Evolutionary conservation across 2,113 vertebrate species (phyloP).

Genomic region (Alexandromys fortis): DNA sequence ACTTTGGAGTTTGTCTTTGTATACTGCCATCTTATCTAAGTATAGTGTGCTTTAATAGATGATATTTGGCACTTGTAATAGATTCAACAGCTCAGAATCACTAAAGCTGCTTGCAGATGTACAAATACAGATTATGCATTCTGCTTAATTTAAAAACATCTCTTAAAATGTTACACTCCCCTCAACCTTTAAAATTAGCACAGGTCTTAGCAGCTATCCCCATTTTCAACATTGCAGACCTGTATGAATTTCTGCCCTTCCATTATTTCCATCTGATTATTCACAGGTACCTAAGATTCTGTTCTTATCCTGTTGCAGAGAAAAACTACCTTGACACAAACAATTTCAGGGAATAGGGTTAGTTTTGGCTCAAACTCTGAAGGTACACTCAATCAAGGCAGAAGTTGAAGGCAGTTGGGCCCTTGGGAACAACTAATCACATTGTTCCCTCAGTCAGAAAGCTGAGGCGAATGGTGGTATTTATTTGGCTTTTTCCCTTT

Average conservation of each 20-base stretch:
- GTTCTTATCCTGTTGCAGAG: background rate
- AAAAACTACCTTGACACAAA: background rate
- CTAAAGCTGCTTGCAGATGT: background rate
- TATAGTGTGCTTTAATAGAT: background rate
- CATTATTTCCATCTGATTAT: background rate
- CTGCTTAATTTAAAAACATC: background rate
- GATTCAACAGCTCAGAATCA: background rate
- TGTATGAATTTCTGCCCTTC: background rate
- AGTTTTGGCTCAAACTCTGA: background rate
- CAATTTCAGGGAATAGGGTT: background rate
- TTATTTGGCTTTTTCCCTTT: background rate
- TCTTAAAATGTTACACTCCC: background rate
- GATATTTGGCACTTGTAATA: background rate
- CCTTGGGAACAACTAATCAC: background rate
- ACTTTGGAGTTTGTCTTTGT: background rate
- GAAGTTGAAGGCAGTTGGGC: fast-evolving
- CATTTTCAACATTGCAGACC: background rate
- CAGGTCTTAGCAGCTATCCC: background rate
- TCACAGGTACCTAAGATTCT: background rate
- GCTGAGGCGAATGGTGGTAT: background rate
- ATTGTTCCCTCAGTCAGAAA: background rate
- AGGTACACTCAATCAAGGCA: background rate
- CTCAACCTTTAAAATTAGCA: background rate
- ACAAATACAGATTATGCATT: background rate
- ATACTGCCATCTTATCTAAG: background rate